Evolutionary conservation across 2,888 invertebrate genomes (phyloP).

Genomic region (Copidosoma aretas): DNA sequence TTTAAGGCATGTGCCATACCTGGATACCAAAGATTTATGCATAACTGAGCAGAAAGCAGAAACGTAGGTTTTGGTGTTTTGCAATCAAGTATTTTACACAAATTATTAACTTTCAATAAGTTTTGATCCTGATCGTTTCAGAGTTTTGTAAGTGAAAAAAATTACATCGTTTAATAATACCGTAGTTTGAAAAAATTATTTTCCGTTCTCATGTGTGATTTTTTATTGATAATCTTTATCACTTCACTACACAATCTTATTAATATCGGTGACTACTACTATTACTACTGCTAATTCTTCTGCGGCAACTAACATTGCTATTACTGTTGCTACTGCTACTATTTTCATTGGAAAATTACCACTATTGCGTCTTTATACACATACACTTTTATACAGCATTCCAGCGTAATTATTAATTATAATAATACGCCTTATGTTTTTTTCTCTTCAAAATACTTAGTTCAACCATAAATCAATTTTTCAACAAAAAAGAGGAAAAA

Average conservation of each 20-base stretch:
- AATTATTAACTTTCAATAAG: neutral
- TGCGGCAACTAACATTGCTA: conserved; percentile 13
- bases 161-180: neutral
- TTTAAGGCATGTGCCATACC: too few relatives aligned
- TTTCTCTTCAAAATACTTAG: too few relatives aligned
- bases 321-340: conserved; percentile 28
- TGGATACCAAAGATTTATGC: too few relatives aligned
- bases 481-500: too few relatives aligned
- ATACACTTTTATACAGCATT: too few relatives aligned
- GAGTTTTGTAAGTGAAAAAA: neutral
- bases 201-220: neutral
- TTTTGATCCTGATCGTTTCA: neutral
- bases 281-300: conserved; percentile 2
- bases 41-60: too few relatives aligned
- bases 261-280: conserved; percentile 37
- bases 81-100: conserved; percentile 40
- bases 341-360: conserved; percentile 7
- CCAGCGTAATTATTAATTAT: neutral
- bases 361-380: neutral
- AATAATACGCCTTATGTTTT: neutral
- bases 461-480: too few relatives aligned
- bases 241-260: conserved; percentile 25
- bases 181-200: neutral
- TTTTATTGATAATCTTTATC: conserved; percentile 3
- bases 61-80: conserved; percentile 36